These are phyloP conservation scores for Naso thynnoides DNA, from an alignment of 2,797 vertebrate genomes.

Conservation along the genomic window DNA sequence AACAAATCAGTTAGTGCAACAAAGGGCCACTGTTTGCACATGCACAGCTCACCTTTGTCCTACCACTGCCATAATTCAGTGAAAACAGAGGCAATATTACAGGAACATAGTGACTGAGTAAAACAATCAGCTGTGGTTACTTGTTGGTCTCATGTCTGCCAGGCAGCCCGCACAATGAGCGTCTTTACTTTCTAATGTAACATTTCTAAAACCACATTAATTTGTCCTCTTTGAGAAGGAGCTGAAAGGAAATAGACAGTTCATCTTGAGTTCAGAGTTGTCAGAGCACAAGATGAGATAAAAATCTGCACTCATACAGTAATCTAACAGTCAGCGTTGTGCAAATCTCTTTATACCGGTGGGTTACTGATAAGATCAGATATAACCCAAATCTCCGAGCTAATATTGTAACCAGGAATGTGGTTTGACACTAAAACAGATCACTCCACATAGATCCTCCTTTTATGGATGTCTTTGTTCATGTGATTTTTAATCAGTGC, in stretches of 20 bases:
- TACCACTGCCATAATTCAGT: conserved; percentile 17
- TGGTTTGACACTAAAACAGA: conserved; percentile 18
- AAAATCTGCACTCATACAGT: conserved; percentile 59
- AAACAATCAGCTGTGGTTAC: conserved; percentile 39
- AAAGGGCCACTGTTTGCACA: conserved; percentile 67
- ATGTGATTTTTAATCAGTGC: background rate
- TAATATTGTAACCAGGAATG: conserved; percentile 43
- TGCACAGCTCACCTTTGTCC: conserved; percentile 36
- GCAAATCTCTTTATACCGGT: conserved; percentile 42
- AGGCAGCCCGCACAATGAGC: conserved; percentile 48
- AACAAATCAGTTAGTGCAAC: conserved; percentile 61
- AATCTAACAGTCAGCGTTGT: conserved; percentile 33
- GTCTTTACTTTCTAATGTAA: conserved; percentile 30
- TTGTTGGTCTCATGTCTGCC: conserved; percentile 43
- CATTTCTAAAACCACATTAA: conserved; percentile 21
- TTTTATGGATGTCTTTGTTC: conserved; percentile 29
- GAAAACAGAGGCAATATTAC: conserved; percentile 2
- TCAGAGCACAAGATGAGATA: conserved; percentile 62
- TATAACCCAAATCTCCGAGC: conserved; percentile 32
- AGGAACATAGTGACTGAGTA: conserved; percentile 43
- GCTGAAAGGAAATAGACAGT: conserved; percentile 32
- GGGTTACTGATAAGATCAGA: conserved; percentile 60
- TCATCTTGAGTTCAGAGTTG: conserved; percentile 67
- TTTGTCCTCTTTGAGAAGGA: background rate
- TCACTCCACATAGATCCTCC: conserved; percentile 15